Percentiles rank a stretch among this genome's conserved stretches.
These are phyloP conservation scores for Rousettus madagascariensis DNA, from an alignment of 2,797 vertebrate genomes.

Conservation along the genomic window DNA sequence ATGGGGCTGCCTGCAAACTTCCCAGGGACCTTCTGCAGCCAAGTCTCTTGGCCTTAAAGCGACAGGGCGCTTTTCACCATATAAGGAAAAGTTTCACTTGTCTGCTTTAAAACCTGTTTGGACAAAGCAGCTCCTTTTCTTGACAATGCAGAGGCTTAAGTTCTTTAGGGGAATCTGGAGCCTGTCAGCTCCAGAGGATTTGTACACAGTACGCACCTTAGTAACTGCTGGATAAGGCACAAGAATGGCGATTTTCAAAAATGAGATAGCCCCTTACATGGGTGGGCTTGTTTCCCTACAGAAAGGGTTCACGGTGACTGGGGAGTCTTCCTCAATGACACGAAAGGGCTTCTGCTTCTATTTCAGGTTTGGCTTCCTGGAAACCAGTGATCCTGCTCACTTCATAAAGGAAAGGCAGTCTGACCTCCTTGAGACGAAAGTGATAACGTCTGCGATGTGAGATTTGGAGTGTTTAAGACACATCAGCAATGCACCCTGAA, in stretches of 20 bases:
- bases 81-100: conserved; percentile 61
- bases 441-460: not conserved
- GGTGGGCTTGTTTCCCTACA: not conserved
- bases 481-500: not conserved
- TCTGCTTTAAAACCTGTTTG: not conserved
- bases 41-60: conserved; percentile 74
- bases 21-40: conserved; percentile 71
- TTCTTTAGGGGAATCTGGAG: conserved; percentile 13
- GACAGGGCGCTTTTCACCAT: conserved; percentile 71
- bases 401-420: not conserved
- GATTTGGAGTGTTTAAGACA: not conserved
- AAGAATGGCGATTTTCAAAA: not conserved
- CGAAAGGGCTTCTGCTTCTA: not conserved
- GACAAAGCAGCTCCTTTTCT: not conserved
- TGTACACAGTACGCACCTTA: not conserved
- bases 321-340: not conserved
- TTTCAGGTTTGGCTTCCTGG: not conserved
- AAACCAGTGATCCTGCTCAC: not conserved
- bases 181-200: not conserved
- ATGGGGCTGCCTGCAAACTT: conserved; percentile 70
- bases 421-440: not conserved
- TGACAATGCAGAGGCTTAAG: conserved; percentile 43
- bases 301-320: not conserved
- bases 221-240: not conserved
- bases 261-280: not conserved